Conservation (phyloP, 2,888 invertebrate genomes). For the Neoaliturus tenellus region DNA sequence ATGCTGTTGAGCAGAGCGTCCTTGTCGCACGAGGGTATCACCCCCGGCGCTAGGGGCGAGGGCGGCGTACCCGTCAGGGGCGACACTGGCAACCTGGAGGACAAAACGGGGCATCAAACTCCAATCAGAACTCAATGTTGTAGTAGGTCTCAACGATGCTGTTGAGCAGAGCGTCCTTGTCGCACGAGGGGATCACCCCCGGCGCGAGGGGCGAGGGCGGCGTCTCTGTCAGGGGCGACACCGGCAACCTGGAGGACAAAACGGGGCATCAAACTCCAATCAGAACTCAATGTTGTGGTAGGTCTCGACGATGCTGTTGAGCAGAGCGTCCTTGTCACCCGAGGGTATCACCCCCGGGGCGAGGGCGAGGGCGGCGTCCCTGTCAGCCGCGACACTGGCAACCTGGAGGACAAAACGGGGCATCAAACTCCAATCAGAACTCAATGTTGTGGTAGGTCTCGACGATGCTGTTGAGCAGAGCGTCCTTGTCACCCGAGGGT, state of each 20-base stretch:
- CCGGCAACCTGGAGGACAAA: slow-evolving; percentile 52
- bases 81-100: slow-evolving; percentile 53
- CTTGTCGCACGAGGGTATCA: slow-evolving; percentile 80
- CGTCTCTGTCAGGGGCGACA: slow-evolving; percentile 44
- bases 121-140: slow-evolving; percentile 68
- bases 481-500: slow-evolving; percentile 81
- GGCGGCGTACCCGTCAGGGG: slow-evolving; percentile 53
- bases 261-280: no score
- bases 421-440: no score
- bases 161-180: slow-evolving; percentile 82
- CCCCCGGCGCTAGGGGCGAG: slow-evolving; percentile 75
- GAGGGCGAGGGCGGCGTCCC: slow-evolving; percentile 69
- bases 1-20: slow-evolving; percentile 83
- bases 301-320: slow-evolving; percentile 83
- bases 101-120: no score
- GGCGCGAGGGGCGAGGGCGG: slow-evolving; percentile 73
- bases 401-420: slow-evolving; percentile 49
- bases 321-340: slow-evolving; percentile 81
- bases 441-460: slow-evolving; percentile 77
- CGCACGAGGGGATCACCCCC: slow-evolving; percentile 79
- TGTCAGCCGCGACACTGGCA: slow-evolving; percentile 42
- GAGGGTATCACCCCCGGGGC: slow-evolving; percentile 79
- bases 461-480: slow-evolving; percentile 83
- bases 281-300: slow-evolving; percentile 73
- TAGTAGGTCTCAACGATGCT: slow-evolving; percentile 83